A percentile compares a stretch with the other conserved stretches of the same genome.
Evolutionary conservation across 2,888 invertebrate genomes (phyloP).

Genomic region (Philereme transversata): DNA sequence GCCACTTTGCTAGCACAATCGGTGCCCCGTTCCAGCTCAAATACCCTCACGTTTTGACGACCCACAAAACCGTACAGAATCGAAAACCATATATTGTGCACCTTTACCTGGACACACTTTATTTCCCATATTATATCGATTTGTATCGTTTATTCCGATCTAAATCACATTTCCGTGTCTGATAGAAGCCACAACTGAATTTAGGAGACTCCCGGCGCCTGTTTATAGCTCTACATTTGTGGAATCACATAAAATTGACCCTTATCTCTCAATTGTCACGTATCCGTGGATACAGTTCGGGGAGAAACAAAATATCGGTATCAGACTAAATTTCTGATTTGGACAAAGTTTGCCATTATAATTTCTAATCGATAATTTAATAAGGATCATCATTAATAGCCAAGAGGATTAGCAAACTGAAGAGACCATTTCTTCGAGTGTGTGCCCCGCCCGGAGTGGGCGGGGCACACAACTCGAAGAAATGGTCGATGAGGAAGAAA

Average conservation of each 20-base stretch:
- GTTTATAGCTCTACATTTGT: constrained; percentile 32
- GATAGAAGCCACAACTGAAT: constrained; percentile 18
- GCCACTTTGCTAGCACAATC: too few species aligned
- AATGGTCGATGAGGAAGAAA: too few species aligned
- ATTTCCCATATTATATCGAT: constrained; percentile 16
- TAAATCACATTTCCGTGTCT: constrained; percentile 21
- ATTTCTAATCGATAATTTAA: too few species aligned
- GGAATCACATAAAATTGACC: constrained; percentile 31
- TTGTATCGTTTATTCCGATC: constrained; percentile 14
- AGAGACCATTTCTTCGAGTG: too few species aligned
- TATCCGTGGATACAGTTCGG: constrained; percentile 26
- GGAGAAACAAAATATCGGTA: constrained; percentile 20
- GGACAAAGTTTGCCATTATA: not conserved
- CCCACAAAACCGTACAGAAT: not conserved
- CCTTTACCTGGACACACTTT: constrained; percentile 1
- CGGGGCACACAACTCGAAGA: too few species aligned
- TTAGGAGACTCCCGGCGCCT: constrained; percentile 30
- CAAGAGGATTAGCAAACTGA: too few species aligned
- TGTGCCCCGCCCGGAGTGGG: too few species aligned
- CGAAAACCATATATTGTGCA: not conserved
- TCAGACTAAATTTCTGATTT: constrained; percentile 1
- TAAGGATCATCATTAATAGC: too few species aligned
- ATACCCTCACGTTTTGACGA: not conserved
- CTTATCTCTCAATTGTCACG: constrained; percentile 40
- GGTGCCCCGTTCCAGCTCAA: not conserved